Conservation (phyloP, 2,797 vertebrate genomes). For the Sebastes kiyomatsui region DNA sequence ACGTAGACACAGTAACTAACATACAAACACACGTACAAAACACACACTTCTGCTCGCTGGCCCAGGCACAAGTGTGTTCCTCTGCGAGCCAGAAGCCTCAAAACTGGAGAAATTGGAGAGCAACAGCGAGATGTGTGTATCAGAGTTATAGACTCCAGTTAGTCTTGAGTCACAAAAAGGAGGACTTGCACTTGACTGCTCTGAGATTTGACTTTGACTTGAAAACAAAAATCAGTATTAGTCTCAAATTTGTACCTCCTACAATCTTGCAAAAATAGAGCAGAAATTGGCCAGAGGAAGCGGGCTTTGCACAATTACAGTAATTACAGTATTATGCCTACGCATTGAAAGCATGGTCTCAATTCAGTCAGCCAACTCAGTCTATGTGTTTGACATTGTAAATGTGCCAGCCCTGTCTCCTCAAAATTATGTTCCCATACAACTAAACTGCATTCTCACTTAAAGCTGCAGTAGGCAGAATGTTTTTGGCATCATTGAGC, state of each 20-base stretch:
- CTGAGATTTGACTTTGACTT: background rate
- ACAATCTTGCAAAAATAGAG: background rate
- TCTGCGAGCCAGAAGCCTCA: conserved; percentile 50
- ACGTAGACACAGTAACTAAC: background rate
- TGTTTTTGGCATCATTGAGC: too few relatives aligned
- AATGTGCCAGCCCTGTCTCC: background rate
- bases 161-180: background rate
- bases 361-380: background rate
- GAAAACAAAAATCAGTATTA: background rate
- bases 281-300: background rate
- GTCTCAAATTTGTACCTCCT: background rate
- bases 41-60: conserved; percentile 12
- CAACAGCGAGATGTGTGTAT: conserved; percentile 15
- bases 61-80: conserved; percentile 26
- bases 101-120: conserved; percentile 44
- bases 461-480: too few relatives aligned
- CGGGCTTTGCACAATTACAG: background rate
- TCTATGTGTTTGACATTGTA: background rate
- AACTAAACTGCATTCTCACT: background rate
- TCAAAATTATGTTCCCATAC: background rate
- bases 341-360: background rate
- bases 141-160: background rate
- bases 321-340: background rate
- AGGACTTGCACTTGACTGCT: background rate
- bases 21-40: conserved; percentile 11